Evolutionary conservation across 2,888 invertebrate species (phyloP).

Genomic region (Thumatha senex): DNA sequence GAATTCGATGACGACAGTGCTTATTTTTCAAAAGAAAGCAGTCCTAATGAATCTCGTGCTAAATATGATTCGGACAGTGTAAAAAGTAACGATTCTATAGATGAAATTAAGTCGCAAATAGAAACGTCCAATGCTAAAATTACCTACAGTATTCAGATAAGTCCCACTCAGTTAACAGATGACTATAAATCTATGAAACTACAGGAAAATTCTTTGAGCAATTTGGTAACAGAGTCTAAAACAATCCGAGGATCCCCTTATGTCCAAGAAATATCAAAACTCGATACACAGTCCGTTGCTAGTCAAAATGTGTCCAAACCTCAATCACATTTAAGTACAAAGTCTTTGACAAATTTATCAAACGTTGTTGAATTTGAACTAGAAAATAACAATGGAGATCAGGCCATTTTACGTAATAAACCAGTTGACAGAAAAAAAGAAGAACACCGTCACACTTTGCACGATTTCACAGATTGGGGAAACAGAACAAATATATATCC

Average conservation of each 20-base stretch:
- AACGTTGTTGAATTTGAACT: constrained; percentile 21
- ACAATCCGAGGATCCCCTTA: constrained; percentile 14
- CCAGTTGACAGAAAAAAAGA: constrained; percentile 40
- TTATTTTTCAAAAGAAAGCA: constrained; percentile 74
- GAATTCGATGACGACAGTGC: constrained; percentile 57
- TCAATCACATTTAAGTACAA: constrained; percentile 21
- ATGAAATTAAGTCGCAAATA: constrained; percentile 25
- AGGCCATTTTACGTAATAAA: constrained; percentile 49
- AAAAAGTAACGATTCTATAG: constrained; percentile 54
- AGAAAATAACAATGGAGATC: constrained; percentile 32
- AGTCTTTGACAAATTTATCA: constrained; percentile 41
- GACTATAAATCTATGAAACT: constrained; percentile 68
- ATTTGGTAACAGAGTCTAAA: constrained; percentile 12
- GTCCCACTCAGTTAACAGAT: constrained; percentile 57
- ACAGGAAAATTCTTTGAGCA: constrained; percentile 29
- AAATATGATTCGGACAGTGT: constrained; percentile 69
- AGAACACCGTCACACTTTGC: constrained; percentile 66
- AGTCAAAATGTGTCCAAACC: constrained; percentile 11
- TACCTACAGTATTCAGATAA: constrained; percentile 22
- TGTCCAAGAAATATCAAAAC: constrained; percentile 10
- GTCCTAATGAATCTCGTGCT: constrained; percentile 63
- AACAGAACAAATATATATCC: constrained; percentile 85
- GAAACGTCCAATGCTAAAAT: constrained; percentile 18
- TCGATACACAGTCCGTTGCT: constrained; percentile 17
- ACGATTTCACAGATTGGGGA: constrained; percentile 68